Conservation (phyloP, 2,113 vertebrate species). For the Procavia capensis region DNA sequence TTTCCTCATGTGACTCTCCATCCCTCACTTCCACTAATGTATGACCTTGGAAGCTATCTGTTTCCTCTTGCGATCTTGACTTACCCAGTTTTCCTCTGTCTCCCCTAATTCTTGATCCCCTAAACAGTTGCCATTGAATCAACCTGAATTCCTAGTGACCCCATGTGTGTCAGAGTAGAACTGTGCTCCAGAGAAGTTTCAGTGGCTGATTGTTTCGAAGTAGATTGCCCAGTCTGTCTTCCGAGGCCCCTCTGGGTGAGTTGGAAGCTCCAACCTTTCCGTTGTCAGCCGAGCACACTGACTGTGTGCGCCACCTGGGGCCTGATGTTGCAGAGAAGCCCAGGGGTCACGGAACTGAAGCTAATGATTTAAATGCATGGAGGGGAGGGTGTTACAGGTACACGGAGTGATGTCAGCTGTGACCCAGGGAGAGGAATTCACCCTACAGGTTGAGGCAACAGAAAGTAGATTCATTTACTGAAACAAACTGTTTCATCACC, state of each 20-base stretch:
- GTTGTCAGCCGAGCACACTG: not conserved
- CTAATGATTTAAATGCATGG: too few relatives aligned
- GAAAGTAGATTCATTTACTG: not conserved
- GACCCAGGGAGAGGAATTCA: not conserved
- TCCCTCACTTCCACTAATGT: not conserved
- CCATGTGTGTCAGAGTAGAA: not conserved
- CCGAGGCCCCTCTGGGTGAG: not conserved
- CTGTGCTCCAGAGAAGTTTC: not conserved
- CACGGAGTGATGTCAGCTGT: not conserved
- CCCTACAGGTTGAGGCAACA: not conserved
- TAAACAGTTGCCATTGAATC: not conserved
- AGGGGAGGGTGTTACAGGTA: rapidly evolving
- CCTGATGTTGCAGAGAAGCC: not conserved
- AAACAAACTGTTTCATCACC: too few relatives aligned
- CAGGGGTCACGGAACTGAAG: not conserved
- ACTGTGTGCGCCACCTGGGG: not conserved
- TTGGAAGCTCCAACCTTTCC: not conserved
- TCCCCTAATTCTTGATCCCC: not conserved
- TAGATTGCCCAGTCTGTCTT: not conserved
- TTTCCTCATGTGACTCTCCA: not conserved
- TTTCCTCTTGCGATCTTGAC: not conserved
- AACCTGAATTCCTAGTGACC: not conserved
- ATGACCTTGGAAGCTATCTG: not conserved
- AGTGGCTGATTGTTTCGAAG: not conserved
- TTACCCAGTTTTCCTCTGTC: not conserved